Conservation (phyloP, 2,113 vertebrate species). For the Redunca redunca region DNA sequence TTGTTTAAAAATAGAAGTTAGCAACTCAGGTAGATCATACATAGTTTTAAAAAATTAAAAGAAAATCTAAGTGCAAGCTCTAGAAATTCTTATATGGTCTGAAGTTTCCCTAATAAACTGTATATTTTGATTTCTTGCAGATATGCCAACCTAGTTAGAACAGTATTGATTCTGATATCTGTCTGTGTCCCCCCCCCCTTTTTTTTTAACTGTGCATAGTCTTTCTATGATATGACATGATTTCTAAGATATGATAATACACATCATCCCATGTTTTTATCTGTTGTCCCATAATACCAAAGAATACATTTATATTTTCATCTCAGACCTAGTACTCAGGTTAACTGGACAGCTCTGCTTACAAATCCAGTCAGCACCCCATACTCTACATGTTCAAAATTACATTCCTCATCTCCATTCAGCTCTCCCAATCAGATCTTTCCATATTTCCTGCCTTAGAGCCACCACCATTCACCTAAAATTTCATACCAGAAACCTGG, state of each 20-base stretch:
- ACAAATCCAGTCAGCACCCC: not conserved
- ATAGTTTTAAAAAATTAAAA: not conserved
- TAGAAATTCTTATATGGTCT: not conserved
- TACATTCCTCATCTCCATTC: not conserved
- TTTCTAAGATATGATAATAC: not conserved
- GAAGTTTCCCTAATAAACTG: not conserved
- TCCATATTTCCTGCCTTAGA: not conserved
- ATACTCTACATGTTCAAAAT: not conserved
- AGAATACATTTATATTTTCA: not conserved
- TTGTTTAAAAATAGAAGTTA: not conserved
- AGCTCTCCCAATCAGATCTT: not conserved
- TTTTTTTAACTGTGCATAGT: not conserved
- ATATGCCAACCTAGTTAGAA: not conserved
- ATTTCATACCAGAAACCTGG: not conserved
- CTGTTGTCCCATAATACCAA: not conserved
- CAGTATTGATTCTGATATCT: not conserved
- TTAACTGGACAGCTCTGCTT: not conserved
- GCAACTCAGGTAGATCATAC: not conserved
- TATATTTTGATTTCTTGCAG: not conserved
- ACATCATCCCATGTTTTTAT: not conserved
- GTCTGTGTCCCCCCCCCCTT: not conserved
- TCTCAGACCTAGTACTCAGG: not conserved
- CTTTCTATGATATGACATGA: not conserved
- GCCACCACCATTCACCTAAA: not conserved
- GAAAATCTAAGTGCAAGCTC: not conserved